Conservation (phyloP, 2,113 vertebrate genomes). For the Stegastes partitus region DNA sequence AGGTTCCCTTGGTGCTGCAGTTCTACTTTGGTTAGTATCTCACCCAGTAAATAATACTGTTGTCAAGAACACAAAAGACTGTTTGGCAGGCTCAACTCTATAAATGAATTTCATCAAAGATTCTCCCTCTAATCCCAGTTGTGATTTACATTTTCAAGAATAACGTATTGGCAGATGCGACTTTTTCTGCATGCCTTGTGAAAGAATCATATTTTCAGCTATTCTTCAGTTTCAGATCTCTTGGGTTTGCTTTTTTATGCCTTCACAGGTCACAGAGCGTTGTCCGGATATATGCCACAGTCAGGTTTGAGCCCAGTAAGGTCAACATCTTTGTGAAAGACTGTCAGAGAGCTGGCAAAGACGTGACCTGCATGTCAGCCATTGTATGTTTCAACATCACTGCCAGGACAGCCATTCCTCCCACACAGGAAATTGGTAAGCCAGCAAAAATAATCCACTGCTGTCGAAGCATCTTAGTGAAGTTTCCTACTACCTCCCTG, state of each 20-base stretch:
- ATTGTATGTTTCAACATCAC: conserved; percentile 92
- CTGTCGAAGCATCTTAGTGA: conserved; percentile 13
- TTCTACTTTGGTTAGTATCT: conserved; percentile 91
- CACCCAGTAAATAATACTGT: neutral
- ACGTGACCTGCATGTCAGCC: conserved; percentile 94
- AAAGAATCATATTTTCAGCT: neutral
- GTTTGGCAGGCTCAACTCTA: neutral
- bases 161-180: neutral
- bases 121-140: neutral
- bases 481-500: conserved; percentile 6
- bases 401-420: conserved; percentile 88
- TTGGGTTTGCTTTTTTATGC: neutral
- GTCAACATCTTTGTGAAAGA: conserved; percentile 98
- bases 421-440: conserved; percentile 88
- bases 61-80: neutral
- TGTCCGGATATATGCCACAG: conserved; percentile 87
- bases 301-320: conserved; percentile 93
- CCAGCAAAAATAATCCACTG: conserved; percentile 60
- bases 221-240: neutral
- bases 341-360: conserved; percentile 91
- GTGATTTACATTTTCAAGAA: neutral
- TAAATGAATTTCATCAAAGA: neutral
- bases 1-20: conserved; percentile 91
- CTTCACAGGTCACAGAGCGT: conserved; percentile 92
- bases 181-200: neutral